Conservation (phyloP, 2,113 vertebrate genomes). For the Falco punctatus region DNA sequence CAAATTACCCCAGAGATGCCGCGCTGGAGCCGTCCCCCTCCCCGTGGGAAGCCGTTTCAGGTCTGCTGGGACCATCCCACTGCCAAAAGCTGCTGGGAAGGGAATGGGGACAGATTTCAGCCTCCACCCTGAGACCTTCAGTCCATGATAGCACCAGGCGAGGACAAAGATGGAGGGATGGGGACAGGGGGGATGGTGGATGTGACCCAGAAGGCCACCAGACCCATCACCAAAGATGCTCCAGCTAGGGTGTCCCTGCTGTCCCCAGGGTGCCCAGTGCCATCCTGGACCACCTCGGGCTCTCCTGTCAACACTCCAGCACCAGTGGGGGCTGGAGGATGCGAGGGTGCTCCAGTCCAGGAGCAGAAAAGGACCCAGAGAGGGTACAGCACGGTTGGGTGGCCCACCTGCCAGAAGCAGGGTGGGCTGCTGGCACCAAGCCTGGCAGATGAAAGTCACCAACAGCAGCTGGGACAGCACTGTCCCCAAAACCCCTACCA, state of each 20-base stretch:
- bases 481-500: not conserved
- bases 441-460: not conserved
- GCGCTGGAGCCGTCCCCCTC: accelerated
- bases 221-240: not conserved
- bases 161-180: not conserved
- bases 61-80: accelerated
- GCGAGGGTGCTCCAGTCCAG: not conserved
- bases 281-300: not conserved
- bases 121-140: not conserved
- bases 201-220: not conserved
- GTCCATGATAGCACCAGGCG: accelerated
- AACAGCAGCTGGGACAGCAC: accelerated
- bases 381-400: not conserved
- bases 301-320: not conserved
- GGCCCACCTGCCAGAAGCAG: not conserved
- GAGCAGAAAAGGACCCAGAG: not conserved
- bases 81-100: not conserved
- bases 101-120: not conserved
- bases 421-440: not conserved
- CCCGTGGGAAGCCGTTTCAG: not conserved
- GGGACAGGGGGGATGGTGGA: not conserved
- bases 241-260: not conserved
- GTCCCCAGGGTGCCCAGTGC: not conserved
- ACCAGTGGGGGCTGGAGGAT: accelerated
- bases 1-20: not conserved